These are phyloP conservation scores for Xestia sexstrigata DNA, from an alignment of 2,888 invertebrate genomes.

Conservation along the genomic window DNA sequence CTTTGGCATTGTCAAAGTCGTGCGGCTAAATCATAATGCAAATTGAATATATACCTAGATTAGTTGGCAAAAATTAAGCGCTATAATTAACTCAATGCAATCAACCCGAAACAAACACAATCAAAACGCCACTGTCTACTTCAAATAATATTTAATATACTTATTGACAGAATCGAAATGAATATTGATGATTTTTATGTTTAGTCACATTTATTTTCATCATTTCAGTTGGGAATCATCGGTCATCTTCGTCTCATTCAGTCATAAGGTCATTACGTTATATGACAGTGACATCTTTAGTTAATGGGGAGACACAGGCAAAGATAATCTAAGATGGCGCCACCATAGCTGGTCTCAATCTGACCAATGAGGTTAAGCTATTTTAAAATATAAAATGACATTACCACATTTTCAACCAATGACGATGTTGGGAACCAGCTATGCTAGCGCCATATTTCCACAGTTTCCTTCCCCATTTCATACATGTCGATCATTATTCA, in stretches of 20 bases:
- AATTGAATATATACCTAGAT: background rate
- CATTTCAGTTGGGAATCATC: background rate
- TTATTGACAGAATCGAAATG: conserved; percentile 6
- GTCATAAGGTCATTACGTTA: background rate
- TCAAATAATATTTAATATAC: background rate
- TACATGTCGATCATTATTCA: background rate
- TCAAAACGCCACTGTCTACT: background rate
- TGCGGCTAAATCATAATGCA: background rate
- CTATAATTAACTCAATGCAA: background rate
- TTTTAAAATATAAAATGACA: no score
- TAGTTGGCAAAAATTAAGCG: background rate
- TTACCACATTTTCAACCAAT: no score
- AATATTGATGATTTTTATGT: background rate
- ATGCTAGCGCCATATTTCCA: no score
- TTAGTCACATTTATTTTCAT: background rate
- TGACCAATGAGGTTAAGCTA: no score
- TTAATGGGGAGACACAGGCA: no score
- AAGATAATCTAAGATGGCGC: no score
- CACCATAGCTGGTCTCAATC: no score
- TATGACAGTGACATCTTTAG: background rate
- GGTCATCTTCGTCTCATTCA: background rate
- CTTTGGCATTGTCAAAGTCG: no score
- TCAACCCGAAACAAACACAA: conserved; percentile 9
- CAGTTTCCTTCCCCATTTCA: no score
- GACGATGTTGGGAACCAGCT: no score